phyloP scores from a whole-genome alignment of 2,113 vertebrate species.

The Lethenteron reissneri region DNA sequence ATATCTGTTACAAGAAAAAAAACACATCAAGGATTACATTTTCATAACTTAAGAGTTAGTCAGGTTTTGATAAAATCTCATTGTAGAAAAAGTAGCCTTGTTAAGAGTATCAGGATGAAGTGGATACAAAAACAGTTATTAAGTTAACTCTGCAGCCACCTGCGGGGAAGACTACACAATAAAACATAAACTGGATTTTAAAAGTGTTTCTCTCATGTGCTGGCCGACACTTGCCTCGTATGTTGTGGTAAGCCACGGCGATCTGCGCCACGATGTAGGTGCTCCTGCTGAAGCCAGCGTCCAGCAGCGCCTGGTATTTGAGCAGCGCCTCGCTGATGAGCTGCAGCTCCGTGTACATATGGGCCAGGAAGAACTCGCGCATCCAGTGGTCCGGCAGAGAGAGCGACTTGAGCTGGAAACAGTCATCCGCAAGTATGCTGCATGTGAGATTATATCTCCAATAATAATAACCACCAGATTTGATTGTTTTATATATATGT shows the following conservation, averaged over 20 bases:
- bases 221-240: constrained; percentile 38
- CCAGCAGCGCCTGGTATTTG: constrained; percentile 87
- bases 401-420: constrained; percentile 64
- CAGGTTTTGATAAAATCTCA: no score
- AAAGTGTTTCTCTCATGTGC: no score
- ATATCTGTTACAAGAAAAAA: constrained; percentile 38
- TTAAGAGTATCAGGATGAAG: no score
- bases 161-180: no score
- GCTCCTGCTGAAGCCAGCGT: constrained; percentile 88
- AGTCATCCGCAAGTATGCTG: constrained; percentile 13
- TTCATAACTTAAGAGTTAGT: no score
- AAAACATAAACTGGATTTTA: no score
- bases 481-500: not conserved
- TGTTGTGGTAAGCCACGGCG: constrained; percentile 94
- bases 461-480: not conserved
- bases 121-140: no score
- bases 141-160: no score
- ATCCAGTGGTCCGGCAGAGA: constrained; percentile 91
- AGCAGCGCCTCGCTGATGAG: constrained; percentile 90
- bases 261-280: constrained; percentile 97
- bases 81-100: no score
- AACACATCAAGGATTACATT: no score
- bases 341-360: constrained; percentile 94
- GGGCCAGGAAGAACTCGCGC: constrained; percentile 94
- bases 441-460: constrained; percentile 17